Evolutionary conservation across 2,113 vertebrate species (phyloP).

Genomic region (Equus quagga): DNA sequence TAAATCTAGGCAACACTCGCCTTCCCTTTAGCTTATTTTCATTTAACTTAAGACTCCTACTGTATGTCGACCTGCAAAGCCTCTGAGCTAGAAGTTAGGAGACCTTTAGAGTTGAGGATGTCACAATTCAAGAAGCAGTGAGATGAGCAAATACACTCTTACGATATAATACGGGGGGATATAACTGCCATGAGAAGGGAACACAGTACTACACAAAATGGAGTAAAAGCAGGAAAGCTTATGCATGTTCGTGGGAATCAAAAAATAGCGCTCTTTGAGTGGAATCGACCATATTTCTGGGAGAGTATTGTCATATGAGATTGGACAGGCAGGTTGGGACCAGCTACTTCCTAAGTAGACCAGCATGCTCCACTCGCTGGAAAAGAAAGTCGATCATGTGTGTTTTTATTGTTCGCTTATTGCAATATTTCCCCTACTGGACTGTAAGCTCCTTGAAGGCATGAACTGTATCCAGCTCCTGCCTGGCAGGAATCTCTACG

Average conservation of each 20-base stretch:
- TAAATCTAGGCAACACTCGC: background rate
- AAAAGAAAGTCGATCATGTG: background rate
- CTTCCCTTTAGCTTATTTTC: background rate
- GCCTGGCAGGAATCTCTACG: no score
- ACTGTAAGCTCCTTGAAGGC: background rate
- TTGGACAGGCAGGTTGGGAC: background rate
- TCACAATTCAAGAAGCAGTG: background rate
- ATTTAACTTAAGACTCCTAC: background rate
- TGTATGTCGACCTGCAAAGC: background rate
- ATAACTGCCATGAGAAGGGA: background rate
- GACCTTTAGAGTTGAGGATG: no score
- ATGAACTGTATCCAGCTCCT: background rate
- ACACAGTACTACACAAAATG: background rate
- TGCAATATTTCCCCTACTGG: background rate
- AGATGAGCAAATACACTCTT: background rate
- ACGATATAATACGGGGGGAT: rapidly evolving
- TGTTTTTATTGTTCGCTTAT: background rate
- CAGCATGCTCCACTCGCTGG: background rate
- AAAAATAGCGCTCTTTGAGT: background rate
- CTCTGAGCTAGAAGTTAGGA: background rate
- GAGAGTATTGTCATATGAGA: rapidly evolving
- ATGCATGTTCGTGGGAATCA: background rate
- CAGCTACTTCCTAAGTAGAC: background rate
- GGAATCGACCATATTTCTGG: background rate
- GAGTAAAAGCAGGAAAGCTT: background rate